Evolutionary conservation across 2,113 vertebrate species (phyloP).

Genomic region (Gymnorhina tibicen): DNA sequence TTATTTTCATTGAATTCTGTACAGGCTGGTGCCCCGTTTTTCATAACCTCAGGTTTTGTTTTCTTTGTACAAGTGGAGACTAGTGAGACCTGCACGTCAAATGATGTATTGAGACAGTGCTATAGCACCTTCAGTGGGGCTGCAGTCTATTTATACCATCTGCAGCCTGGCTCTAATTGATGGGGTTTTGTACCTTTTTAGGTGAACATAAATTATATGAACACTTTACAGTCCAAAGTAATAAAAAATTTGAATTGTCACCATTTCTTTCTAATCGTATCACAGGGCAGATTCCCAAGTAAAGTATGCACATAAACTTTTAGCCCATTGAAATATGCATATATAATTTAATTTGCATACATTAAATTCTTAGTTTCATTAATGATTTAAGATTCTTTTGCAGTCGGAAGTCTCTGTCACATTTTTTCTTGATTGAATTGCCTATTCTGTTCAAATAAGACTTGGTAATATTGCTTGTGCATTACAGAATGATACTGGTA

Average conservation of each 20-base stretch:
- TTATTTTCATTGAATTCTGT: background rate
- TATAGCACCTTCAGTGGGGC: background rate
- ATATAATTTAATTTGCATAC: conserved; percentile 71
- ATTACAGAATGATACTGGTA: background rate
- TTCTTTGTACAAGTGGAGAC: background rate
- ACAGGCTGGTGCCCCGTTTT: background rate
- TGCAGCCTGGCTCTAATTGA: background rate
- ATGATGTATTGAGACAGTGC: background rate
- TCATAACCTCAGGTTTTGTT: background rate
- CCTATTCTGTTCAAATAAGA: conserved; percentile 40
- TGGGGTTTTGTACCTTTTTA: conserved; percentile 22
- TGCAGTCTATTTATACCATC: background rate
- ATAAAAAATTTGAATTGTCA: conserved; percentile 47
- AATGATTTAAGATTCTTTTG: conserved; percentile 63
- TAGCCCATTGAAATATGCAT: conserved; percentile 55
- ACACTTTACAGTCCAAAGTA: background rate
- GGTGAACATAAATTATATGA: conserved; percentile 46
- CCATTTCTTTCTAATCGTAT: conserved; percentile 29
- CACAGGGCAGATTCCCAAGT: conserved; percentile 14
- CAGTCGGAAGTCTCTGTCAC: conserved; percentile 22
- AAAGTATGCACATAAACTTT: conserved; percentile 59
- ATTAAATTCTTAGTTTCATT: conserved; percentile 63
- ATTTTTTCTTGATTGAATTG: conserved; percentile 47
- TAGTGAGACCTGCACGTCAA: background rate
- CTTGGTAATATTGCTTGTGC: background rate